A percentile compares a stretch with the other conserved stretches of the same genome.
Evolutionary conservation across 2,797 vertebrate genomes (phyloP).

Genomic region (Chanos chanos): DNA sequence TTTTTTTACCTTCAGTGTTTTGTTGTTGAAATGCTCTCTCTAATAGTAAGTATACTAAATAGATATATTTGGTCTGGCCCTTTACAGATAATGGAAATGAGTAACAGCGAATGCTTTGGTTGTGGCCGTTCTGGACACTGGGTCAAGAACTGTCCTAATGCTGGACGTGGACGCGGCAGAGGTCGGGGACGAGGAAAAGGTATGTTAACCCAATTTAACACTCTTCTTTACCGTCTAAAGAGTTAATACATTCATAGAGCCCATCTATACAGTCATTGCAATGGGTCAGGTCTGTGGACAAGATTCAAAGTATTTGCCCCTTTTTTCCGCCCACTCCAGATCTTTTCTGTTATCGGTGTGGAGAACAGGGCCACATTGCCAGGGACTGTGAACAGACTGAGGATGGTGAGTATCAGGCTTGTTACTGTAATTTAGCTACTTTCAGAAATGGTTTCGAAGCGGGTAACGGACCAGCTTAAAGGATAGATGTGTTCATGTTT

Average conservation of each 20-base stretch:
- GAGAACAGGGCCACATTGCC: slow-evolving; percentile 96
- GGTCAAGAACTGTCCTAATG: slow-evolving; percentile 92
- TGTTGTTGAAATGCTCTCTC: not conserved
- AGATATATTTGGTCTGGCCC: not conserved
- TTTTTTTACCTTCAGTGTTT: not conserved
- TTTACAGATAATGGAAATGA: slow-evolving; percentile 80
- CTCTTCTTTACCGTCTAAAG: too few relatives aligned
- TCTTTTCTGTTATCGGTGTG: slow-evolving; percentile 89
- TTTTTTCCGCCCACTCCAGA: slow-evolving; percentile 51
- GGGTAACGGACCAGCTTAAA: too few relatives aligned
- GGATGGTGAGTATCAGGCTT: slow-evolving; percentile 81
- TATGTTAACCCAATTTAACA: slow-evolving; percentile 28
- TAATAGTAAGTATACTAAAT: not conserved
- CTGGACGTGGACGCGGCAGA: slow-evolving; percentile 64
- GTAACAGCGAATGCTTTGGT: slow-evolving; percentile 94
- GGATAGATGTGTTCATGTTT: too few relatives aligned
- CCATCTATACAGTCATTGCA: too few relatives aligned
- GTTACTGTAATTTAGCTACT: too few relatives aligned
- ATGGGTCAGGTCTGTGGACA: too few relatives aligned
- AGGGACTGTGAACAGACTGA: slow-evolving; percentile 97
- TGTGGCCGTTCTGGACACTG: slow-evolving; percentile 95
- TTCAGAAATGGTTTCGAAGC: too few relatives aligned
- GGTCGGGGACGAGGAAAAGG: slow-evolving; percentile 63
- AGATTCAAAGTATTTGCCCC: too few relatives aligned
- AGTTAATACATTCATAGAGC: too few relatives aligned